Conservation (phyloP, 2,113 vertebrate genomes). For the Laterallus jamaicensis region DNA sequence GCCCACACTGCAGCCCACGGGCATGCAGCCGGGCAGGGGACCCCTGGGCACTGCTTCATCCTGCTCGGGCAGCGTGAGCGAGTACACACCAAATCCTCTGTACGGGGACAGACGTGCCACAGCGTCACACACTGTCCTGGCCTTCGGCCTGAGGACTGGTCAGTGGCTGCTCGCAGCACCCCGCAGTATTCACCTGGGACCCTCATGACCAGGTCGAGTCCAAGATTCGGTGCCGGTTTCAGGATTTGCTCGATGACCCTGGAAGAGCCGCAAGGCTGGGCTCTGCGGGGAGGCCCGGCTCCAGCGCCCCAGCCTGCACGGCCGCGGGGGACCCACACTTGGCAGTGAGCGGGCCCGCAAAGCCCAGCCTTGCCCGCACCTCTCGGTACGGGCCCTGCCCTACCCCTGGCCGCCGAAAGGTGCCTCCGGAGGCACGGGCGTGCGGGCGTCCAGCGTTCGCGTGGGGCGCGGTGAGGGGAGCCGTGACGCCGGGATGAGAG, state of each 20-base stretch:
- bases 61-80: fast-evolving
- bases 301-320: too few species aligned
- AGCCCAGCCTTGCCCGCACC: too few species aligned
- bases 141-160: fast-evolving
- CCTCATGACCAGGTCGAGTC: too few species aligned
- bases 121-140: fast-evolving
- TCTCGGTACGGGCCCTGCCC: too few species aligned
- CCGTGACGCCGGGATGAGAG: not conserved
- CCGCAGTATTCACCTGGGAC: not conserved
- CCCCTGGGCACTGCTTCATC: fast-evolving
- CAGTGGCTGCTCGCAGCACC: fast-evolving
- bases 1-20: fast-evolving
- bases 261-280: not conserved
- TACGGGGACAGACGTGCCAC: fast-evolving
- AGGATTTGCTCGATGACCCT: fast-evolving
- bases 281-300: not conserved
- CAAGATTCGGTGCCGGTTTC: not conserved
- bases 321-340: too few species aligned
- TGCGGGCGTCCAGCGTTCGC: too few species aligned
- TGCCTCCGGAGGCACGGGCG: too few species aligned
- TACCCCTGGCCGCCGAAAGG: too few species aligned
- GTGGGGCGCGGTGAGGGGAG: fast-evolving
- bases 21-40: fast-evolving
- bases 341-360: too few species aligned
- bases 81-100: fast-evolving